A percentile compares a stretch with the other conserved stretches of the same genome.
Conservation (phyloP, 2,888 invertebrate species). For the Cataglyphis livida region DNA sequence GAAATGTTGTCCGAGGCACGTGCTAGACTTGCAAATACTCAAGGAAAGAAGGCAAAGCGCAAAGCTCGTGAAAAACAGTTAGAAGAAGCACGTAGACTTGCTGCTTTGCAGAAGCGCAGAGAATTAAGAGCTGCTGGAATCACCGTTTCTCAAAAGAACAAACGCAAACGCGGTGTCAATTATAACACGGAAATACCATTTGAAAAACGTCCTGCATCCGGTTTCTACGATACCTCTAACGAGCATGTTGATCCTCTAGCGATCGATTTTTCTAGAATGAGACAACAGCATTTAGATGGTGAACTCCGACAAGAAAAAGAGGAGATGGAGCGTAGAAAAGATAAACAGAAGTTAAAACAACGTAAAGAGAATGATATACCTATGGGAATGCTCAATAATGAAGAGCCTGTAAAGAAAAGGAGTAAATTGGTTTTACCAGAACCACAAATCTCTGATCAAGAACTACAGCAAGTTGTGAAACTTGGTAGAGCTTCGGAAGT, state of each 20-base stretch:
- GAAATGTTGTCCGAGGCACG: conserved; percentile 99
- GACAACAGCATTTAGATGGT: conserved; percentile 97
- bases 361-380: conserved; percentile 98
- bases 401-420: conserved; percentile 96
- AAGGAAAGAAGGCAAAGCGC: conserved; percentile 97
- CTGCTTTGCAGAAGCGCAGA: conserved; percentile 98
- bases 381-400: conserved; percentile 93
- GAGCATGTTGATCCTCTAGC: conserved; percentile 96
- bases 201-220: conserved; percentile 96
- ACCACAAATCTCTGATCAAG: conserved; percentile 98
- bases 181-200: conserved; percentile 99
- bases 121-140: conserved; percentile 99
- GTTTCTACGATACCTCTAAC: conserved; percentile 97
- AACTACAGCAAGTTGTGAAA: conserved; percentile 96
- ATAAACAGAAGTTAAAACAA: conserved; percentile 97
- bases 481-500: conserved; percentile 95
- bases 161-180: conserved; percentile 96
- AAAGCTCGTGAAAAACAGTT: conserved; percentile 99
- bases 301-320: conserved; percentile 96
- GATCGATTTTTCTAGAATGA: conserved; percentile 95
- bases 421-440: conserved; percentile 98
- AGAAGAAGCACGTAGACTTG: conserved; percentile 98
- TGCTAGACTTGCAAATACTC: conserved; percentile 99
- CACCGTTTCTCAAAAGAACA: conserved; percentile 89
- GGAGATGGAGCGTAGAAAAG: conserved; percentile 97